A percentile compares a stretch with the other conserved stretches of the same genome.
phyloP scores from a whole-genome alignment of 2,113 vertebrate genomes.

The Callocephalon fimbriatum region DNA sequence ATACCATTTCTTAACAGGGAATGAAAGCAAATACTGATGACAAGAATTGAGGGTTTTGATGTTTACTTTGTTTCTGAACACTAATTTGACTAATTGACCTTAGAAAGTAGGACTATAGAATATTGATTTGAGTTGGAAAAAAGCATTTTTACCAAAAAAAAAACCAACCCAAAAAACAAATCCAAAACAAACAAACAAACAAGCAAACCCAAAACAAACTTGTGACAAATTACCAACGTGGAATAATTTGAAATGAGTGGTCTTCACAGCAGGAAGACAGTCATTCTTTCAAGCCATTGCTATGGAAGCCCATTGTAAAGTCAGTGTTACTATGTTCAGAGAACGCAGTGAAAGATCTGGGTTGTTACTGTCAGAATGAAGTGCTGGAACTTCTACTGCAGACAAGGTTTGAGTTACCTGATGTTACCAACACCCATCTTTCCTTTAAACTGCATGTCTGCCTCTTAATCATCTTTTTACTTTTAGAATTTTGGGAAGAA shows the following conservation, averaged over 20 bases:
- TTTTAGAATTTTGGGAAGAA: not conserved
- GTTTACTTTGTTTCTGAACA: not conserved
- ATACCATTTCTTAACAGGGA: not conserved
- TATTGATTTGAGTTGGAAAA: not conserved
- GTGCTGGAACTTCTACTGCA: not conserved
- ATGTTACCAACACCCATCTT: not conserved
- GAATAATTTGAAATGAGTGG: not conserved
- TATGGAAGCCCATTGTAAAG: not conserved
- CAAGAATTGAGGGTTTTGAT: not conserved
- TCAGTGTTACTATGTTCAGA: not conserved
- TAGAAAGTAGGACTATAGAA: not conserved
- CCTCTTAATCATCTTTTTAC: not conserved
- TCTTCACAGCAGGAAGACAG: not conserved
- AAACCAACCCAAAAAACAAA: not conserved
- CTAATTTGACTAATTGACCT: not conserved
- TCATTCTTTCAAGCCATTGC: not conserved
- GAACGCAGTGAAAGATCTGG: fast-evolving
- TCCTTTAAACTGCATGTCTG: not conserved
- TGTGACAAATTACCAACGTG: not conserved
- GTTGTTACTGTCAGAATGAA: not conserved
- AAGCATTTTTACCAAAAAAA: not conserved
- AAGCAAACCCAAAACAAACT: not conserved
- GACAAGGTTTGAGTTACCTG: not conserved
- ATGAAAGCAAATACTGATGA: not conserved
- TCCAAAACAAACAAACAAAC: not conserved